Evolutionary conservation across 1,140 invertebrate genomes (phyloP).

Genomic region (Heterodera carotae): DNA sequence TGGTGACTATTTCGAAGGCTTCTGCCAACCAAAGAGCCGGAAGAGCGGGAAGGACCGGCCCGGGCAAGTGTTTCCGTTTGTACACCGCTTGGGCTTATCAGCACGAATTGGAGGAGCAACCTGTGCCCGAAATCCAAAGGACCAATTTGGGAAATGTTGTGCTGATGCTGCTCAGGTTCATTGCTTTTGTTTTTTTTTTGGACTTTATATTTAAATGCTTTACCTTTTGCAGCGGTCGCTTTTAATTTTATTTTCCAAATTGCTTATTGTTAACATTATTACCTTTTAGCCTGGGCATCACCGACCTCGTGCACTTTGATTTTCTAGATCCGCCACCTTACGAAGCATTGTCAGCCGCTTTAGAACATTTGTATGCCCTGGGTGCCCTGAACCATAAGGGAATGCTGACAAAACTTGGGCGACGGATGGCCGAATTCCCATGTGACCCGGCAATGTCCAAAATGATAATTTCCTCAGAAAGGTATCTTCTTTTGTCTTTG

Average conservation of each 20-base stretch:
- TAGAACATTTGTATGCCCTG: slow-evolving; percentile 95
- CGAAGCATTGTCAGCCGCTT: slow-evolving; percentile 86
- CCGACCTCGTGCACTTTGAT: slow-evolving; percentile 96
- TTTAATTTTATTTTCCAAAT: no score
- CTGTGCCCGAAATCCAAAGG: slow-evolving; percentile 94
- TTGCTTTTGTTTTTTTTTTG: slow-evolving; percentile 79
- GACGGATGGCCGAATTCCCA: slow-evolving; percentile 98
- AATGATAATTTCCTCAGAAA: slow-evolving; percentile 95
- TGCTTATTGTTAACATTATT: neutral
- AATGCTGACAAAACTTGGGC: slow-evolving; percentile 90
- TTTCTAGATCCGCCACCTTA: slow-evolving; percentile 97
- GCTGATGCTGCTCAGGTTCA: slow-evolving; percentile 89
- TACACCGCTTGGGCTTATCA: slow-evolving; percentile 97
- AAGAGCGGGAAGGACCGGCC: slow-evolving; percentile 81
- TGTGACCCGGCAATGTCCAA: slow-evolving; percentile 98
- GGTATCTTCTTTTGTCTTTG: slow-evolving; percentile 70
- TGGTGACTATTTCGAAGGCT: slow-evolving; percentile 95
- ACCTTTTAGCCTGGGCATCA: slow-evolving; percentile 81
- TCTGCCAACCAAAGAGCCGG: slow-evolving; percentile 92
- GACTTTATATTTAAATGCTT: neutral
- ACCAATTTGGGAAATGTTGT: slow-evolving; percentile 98
- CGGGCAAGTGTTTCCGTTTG: slow-evolving; percentile 92
- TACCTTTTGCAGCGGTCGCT: no score
- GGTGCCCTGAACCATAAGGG: slow-evolving; percentile 97
- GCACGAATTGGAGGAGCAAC: slow-evolving; percentile 95